phyloP scores from a whole-genome alignment of 2,113 vertebrate species.

The Bufo bufo region DNA sequence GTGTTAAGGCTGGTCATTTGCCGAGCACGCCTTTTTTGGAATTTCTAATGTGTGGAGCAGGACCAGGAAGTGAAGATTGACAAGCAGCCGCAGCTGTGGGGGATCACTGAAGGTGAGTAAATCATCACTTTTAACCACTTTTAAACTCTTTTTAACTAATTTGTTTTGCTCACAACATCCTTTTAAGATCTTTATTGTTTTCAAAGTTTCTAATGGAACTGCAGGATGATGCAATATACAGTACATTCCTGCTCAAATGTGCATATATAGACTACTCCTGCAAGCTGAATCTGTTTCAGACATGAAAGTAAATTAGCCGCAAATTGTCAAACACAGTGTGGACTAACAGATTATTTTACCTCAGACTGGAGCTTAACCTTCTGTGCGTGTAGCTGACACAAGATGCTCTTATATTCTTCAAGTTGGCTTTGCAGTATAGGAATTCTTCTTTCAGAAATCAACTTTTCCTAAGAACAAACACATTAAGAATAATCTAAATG shows the following conservation, averaged over 20 bases:
- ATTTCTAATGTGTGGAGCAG: too few species aligned
- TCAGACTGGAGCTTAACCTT: conserved; percentile 85
- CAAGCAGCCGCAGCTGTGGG: too few species aligned
- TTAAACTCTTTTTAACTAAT: too few species aligned
- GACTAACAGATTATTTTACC: conserved; percentile 67
- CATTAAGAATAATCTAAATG: background rate
- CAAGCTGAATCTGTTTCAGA: background rate
- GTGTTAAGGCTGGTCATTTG: too few species aligned
- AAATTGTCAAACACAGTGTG: too few species aligned
- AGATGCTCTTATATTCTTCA: conserved; percentile 85
- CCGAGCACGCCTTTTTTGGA: too few species aligned
- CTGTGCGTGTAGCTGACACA: conserved; percentile 85
- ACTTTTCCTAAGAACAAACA: conserved; percentile 75
- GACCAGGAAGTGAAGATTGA: too few species aligned
- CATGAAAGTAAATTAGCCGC: background rate
- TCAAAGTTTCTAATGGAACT: background rate
- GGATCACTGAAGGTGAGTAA: too few species aligned
- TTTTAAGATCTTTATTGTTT: too few species aligned
- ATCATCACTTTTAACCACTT: too few species aligned
- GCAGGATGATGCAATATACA: background rate
- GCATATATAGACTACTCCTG: too few species aligned
- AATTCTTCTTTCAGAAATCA: conserved; percentile 80
- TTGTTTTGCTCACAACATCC: too few species aligned
- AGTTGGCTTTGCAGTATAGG: conserved; percentile 81
- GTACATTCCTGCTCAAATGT: background rate